Conservation (phyloP, 1,140 invertebrate genomes). For the Drosophila sproati region DNA sequence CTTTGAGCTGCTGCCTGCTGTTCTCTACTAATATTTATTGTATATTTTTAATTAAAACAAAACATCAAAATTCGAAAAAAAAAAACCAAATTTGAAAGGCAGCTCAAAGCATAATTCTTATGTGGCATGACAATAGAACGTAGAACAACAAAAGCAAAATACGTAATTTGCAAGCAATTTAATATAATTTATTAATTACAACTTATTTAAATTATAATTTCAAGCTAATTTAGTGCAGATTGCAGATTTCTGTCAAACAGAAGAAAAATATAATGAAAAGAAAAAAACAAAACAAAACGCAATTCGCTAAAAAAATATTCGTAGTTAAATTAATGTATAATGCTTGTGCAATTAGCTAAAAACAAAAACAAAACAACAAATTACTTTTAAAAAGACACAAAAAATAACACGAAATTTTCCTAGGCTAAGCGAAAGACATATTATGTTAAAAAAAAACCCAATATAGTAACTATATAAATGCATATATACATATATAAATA, state of each 20-base stretch:
- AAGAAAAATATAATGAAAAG: slow-evolving; percentile 30
- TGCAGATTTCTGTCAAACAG: slow-evolving; percentile 77
- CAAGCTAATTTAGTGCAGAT: slow-evolving; percentile 50
- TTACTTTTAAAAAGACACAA: slow-evolving; percentile 24
- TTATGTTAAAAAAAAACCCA: slow-evolving; percentile 61
- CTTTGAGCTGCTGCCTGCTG: slow-evolving; percentile 71
- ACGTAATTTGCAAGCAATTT: slow-evolving; percentile 37
- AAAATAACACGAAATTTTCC: slow-evolving; percentile 35
- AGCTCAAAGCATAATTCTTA: slow-evolving; percentile 63
- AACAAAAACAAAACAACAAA: slow-evolving; percentile 25
- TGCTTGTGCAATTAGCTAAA: slow-evolving; percentile 61
- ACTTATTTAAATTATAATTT: slow-evolving; percentile 51
- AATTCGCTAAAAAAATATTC: slow-evolving; percentile 28
- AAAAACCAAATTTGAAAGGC: slow-evolving; percentile 62
- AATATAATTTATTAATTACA: slow-evolving; percentile 35
- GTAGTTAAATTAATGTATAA: slow-evolving; percentile 73
- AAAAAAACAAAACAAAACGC: slow-evolving; percentile 19
- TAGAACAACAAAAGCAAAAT: slow-evolving; percentile 21
- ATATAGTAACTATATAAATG: slow-evolving; percentile 50
- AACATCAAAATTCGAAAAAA: slow-evolving; percentile 3
- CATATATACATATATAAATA: slow-evolving; percentile 57
- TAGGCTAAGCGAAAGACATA: slow-evolving; percentile 53
- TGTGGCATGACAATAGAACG: slow-evolving; percentile 34
- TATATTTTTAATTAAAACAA: slow-evolving; percentile 55
- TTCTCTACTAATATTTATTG: slow-evolving; percentile 78